These are phyloP conservation scores for Scolopax bukidnonensis DNA, from an alignment of 2,797 vertebrate genomes.

Conservation along the genomic window DNA sequence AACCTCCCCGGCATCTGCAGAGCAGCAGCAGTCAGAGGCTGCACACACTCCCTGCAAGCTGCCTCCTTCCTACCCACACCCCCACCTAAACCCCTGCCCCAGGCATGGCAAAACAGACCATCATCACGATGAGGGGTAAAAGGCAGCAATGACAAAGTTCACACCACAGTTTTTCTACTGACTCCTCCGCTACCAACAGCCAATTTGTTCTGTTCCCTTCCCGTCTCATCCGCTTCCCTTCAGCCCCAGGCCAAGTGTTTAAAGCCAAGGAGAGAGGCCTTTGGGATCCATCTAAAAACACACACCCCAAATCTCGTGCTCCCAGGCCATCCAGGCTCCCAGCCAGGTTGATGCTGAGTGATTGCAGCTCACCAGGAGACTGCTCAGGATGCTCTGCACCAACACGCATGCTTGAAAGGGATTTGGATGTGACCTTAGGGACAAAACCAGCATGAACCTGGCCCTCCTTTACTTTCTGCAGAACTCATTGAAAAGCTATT, in stretches of 20 bases:
- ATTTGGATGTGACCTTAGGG: not conserved
- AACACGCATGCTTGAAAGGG: not conserved
- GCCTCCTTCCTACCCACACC: not conserved
- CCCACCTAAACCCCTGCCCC: accelerated
- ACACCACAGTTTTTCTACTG: not conserved
- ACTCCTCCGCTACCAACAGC: not conserved
- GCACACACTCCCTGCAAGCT: accelerated
- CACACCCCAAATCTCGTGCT: not conserved
- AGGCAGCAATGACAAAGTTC: not conserved
- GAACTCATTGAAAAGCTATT: not conserved
- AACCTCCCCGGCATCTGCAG: not conserved
- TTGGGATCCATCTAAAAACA: not conserved
- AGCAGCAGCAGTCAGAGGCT: not conserved
- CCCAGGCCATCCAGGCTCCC: not conserved
- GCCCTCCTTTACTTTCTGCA: not conserved
- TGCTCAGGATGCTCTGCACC: not conserved
- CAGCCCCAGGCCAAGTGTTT: not conserved
- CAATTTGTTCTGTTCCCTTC: not conserved
- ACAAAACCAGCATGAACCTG: not conserved
- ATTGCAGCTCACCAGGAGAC: not conserved
- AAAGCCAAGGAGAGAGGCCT: not conserved
- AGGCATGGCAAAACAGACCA: accelerated
- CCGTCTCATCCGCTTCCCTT: not conserved
- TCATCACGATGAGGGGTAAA: not conserved
- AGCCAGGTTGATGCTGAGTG: not conserved